A percentile compares a stretch with the other conserved stretches of the same genome.
phyloP scores from a whole-genome alignment of 2,888 invertebrate genomes.

The Ophion costatus region DNA sequence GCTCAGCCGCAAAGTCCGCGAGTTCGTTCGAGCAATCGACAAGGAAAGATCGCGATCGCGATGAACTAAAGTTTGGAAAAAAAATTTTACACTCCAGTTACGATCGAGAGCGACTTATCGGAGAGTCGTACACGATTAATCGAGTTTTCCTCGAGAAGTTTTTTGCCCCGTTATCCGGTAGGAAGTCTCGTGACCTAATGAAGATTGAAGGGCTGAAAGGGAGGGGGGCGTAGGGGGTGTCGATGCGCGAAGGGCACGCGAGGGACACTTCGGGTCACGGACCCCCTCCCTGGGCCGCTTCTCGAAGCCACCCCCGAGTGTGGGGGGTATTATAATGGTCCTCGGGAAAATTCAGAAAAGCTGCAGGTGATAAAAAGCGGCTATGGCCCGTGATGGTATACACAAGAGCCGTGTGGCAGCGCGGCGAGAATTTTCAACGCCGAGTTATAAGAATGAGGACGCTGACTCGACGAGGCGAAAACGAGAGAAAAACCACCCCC shows the following conservation, averaged over 20 bases:
- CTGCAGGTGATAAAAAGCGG: slow-evolving; percentile 31
- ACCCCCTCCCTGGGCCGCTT: no score
- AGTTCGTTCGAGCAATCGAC: neutral
- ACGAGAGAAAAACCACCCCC: slow-evolving; percentile 45
- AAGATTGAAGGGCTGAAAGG: neutral
- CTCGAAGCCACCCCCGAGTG: neutral
- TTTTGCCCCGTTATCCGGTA: neutral
- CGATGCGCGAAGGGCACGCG: neutral
- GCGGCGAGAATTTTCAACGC: slow-evolving; percentile 63
- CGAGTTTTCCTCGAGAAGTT: neutral
- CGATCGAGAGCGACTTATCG: no score
- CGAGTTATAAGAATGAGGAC: slow-evolving; percentile 64
- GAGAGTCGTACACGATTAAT: neutral
- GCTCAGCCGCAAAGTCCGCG: neutral
- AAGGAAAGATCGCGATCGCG: neutral
- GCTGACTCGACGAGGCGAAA: slow-evolving; percentile 63
- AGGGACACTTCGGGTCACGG: slow-evolving; percentile 44
- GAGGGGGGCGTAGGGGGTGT: neutral
- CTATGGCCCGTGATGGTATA: neutral
- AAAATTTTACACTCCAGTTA: neutral
- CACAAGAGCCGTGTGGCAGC: slow-evolving; percentile 4
- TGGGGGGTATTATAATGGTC: slow-evolving; percentile 53
- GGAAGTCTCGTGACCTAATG: neutral
- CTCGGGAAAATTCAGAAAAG: slow-evolving; percentile 56
- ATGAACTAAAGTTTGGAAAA: no score